Conservation (phyloP, 2,797 vertebrate species). For the Adrianichthys oophorus region DNA sequence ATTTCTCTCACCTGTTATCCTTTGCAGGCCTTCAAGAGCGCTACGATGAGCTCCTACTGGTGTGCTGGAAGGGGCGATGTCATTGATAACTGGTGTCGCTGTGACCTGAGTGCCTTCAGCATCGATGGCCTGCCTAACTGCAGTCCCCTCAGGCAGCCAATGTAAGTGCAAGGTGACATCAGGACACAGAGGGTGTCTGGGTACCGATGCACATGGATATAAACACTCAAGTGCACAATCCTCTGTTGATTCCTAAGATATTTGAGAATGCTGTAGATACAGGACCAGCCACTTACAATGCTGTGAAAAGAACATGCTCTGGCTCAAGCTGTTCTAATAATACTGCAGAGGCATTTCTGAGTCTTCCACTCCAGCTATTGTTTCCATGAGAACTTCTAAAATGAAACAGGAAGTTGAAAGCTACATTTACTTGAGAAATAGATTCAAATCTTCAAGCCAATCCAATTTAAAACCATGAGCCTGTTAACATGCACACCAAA, state of each 20-base stretch:
- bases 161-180: conserved; percentile 83
- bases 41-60: conserved; percentile 99
- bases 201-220: conserved; percentile 30
- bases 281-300: conserved; percentile 48
- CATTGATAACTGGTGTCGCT: conserved; percentile 98
- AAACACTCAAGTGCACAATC: conserved; percentile 18
- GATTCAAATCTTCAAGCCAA: too few relatives aligned
- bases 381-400: conserved; percentile 46
- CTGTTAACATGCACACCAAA: too few relatives aligned
- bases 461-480: too few relatives aligned
- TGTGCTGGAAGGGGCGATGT: conserved; percentile 98
- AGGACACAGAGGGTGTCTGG: conserved; percentile 55
- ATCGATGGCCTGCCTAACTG: conserved; percentile 95
- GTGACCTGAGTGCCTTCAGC: conserved; percentile 94
- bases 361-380: conserved; percentile 40
- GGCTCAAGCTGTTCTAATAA: conserved; percentile 67
- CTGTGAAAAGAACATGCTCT: conserved; percentile 56
- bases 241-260: conserved; percentile 28
- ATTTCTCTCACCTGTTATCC: conserved; percentile 76
- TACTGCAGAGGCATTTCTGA: conserved; percentile 46
- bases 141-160: conserved; percentile 90
- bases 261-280: conserved; percentile 53
- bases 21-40: conserved; percentile 91
- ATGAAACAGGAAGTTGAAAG: conserved; percentile 38
- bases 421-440: conserved; percentile 9